phyloP scores from a whole-genome alignment of 2,888 invertebrate species.

The Alloscopus bannaensis region DNA sequence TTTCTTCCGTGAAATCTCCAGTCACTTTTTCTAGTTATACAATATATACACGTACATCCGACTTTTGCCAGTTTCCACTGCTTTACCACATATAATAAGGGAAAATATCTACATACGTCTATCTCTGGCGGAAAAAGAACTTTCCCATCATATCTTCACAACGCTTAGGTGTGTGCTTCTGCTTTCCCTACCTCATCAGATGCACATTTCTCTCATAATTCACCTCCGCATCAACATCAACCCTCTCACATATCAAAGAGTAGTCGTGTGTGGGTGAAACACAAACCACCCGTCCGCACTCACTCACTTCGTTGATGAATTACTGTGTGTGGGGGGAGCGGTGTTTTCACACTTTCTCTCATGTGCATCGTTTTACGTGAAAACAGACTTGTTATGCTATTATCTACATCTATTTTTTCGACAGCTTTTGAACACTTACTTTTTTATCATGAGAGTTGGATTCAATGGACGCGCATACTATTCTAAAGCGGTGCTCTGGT shows the following conservation, averaged over 20 bases:
- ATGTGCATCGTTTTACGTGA: background rate
- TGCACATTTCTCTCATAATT: too few relatives aligned
- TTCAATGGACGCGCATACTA: too few relatives aligned
- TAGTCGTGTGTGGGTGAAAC: too few relatives aligned
- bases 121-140: background rate
- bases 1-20: conserved; percentile 1
- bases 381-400: background rate
- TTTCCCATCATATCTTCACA: background rate
- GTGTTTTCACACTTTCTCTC: background rate
- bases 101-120: background rate
- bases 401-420: background rate
- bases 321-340: background rate
- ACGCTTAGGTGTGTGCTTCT: background rate
- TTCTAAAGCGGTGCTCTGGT: too few relatives aligned
- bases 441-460: too few relatives aligned
- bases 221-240: too few relatives aligned
- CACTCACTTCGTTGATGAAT: too few relatives aligned
- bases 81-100: background rate
- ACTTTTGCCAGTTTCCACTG: background rate
- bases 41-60: background rate
- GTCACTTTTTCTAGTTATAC: background rate
- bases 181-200: background rate
- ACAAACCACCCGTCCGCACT: too few relatives aligned
- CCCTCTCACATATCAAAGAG: too few relatives aligned
- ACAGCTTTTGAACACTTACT: background rate